Evolutionary conservation across 2,797 vertebrate species (phyloP).

Genomic region (Apogon hyalosoma): DNA sequence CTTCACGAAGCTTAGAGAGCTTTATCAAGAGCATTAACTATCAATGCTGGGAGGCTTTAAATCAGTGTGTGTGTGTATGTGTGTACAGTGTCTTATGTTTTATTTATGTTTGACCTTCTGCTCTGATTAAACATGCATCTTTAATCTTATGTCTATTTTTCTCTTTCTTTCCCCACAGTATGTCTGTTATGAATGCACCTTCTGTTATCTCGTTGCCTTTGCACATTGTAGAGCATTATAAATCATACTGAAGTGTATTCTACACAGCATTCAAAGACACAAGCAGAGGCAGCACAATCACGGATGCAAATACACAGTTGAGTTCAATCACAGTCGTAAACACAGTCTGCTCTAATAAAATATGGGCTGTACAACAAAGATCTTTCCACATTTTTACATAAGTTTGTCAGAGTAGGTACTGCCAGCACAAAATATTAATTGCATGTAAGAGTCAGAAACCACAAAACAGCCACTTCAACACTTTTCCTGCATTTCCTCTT

Average conservation of each 20-base stretch:
- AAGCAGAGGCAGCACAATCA: slow-evolving; percentile 10
- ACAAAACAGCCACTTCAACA: slow-evolving; percentile 45
- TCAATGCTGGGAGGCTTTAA: slow-evolving; percentile 14
- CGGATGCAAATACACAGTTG: slow-evolving; percentile 3
- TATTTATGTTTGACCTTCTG: slow-evolving; percentile 59
- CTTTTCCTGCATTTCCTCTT: slow-evolving; percentile 62
- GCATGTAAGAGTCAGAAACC: slow-evolving; percentile 11
- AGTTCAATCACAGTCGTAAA: neutral
- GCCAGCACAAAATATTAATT: neutral
- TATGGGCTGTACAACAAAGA: neutral
- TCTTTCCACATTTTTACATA: neutral
- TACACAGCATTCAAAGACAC: slow-evolving; percentile 4
- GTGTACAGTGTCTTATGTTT: slow-evolving; percentile 40
- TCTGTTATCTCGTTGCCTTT: neutral
- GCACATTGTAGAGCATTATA: slow-evolving; percentile 2
- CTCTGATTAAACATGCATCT: slow-evolving; percentile 32
- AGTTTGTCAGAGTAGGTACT: neutral
- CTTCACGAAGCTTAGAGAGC: neutral
- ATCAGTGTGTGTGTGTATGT: slow-evolving; percentile 3
- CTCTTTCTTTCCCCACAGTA: slow-evolving; percentile 19
- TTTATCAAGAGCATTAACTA: slow-evolving; percentile 11
- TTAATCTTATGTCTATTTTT: slow-evolving; percentile 37
- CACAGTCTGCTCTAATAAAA: neutral
- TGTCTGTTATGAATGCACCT: neutral
- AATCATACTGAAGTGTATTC: slow-evolving; percentile 23